Percentiles rank a stretch among this genome's conserved stretches.
Evolutionary conservation across 2,888 invertebrate genomes (phyloP).

Genomic region (Apamea anceps): DNA sequence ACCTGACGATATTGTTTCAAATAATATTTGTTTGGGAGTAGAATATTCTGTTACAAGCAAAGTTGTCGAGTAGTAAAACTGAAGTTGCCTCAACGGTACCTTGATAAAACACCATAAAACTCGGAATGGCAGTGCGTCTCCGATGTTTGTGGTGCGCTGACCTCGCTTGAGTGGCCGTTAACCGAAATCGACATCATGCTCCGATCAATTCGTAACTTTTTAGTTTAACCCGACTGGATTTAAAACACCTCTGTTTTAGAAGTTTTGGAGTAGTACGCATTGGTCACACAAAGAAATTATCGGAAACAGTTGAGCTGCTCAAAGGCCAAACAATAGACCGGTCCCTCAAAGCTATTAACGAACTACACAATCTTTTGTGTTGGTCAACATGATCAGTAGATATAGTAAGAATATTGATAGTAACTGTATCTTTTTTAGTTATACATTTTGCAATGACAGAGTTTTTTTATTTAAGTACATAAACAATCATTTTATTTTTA

Average conservation of each 20-base stretch:
- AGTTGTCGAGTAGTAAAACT: conserved; percentile 75
- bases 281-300: conserved; percentile 65
- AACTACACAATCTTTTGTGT: conserved; percentile 75
- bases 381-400: conserved; percentile 62
- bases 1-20: conserved; percentile 41
- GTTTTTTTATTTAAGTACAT: conserved; percentile 5
- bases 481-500: conserved; percentile 6
- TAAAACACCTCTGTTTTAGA: conserved; percentile 53
- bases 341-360: conserved; percentile 72
- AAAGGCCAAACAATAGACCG: conserved; percentile 70
- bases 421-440: conserved; percentile 68
- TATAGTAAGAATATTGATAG: conserved; percentile 62
- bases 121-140: conserved; percentile 74
- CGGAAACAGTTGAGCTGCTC: conserved; percentile 66
- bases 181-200: conserved; percentile 76
- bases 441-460: conserved; percentile 61
- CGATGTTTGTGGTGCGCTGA: conserved; percentile 81
- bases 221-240: conserved; percentile 62
- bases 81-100: conserved; percentile 79
- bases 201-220: conserved; percentile 70
- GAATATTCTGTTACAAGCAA: conserved; percentile 49
- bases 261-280: conserved; percentile 35
- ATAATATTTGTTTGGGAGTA: conserved; percentile 55
- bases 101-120: conserved; percentile 85
- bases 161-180: conserved; percentile 79